These are phyloP conservation scores for Temnothorax unifasciatus DNA, from an alignment of 2,888 invertebrate genomes.

Conservation along the genomic window DNA sequence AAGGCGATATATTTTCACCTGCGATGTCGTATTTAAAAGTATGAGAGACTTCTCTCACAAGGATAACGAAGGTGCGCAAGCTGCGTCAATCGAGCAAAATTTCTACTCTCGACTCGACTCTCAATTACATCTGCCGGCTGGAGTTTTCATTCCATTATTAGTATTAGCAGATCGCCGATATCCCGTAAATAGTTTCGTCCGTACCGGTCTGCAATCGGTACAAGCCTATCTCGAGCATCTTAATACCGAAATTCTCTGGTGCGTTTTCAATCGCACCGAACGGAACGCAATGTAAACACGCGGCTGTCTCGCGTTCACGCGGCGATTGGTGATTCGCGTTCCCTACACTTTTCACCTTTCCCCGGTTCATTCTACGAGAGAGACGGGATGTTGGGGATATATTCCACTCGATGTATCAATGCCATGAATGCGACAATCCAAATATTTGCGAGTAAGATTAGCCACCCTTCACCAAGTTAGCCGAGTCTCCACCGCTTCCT, in stretches of 20 bases:
- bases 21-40: background rate
- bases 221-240: conserved; percentile 80
- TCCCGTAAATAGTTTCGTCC: conserved; percentile 62
- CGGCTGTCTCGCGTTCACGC: conserved; percentile 20
- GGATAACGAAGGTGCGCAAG: background rate
- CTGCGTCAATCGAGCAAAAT: conserved; percentile 36
- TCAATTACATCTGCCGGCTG: conserved; percentile 73
- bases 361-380: conserved; percentile 58
- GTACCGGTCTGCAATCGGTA: conserved; percentile 56
- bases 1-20: no score
- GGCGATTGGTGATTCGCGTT: conserved; percentile 43
- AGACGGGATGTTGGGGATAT: conserved; percentile 59
- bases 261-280: conserved; percentile 62
- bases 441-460: conserved; percentile 86
- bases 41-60: conserved; percentile 6
- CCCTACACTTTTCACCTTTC: conserved; percentile 62
- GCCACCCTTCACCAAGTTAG: conserved; percentile 65
- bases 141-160: conserved; percentile 40
- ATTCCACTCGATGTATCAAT: conserved; percentile 83
- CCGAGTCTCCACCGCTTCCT: conserved; percentile 75
- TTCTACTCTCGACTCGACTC: conserved; percentile 53
- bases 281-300: conserved; percentile 74
- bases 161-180: conserved; percentile 68
- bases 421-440: conserved; percentile 85
- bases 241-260: conserved; percentile 78